These are phyloP conservation scores for Saxicola maurus DNA, from an alignment of 2,797 vertebrate species.

Conservation along the genomic window DNA sequence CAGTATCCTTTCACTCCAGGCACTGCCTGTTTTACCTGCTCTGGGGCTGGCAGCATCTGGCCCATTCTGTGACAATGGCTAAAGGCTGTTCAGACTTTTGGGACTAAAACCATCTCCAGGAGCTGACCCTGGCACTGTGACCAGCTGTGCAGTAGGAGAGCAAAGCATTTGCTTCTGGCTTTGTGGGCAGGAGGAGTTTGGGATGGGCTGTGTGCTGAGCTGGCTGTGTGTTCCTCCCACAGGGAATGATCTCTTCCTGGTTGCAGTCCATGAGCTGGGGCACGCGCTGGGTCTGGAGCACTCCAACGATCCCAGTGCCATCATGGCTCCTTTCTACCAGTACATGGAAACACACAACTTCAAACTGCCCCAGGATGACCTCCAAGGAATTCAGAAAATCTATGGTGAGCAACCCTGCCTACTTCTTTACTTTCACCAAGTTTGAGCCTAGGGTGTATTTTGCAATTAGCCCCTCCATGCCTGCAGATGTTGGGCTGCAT, in stretches of 20 bases:
- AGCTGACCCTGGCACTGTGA: background rate
- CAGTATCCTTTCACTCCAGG: background rate
- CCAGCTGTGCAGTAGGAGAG: background rate
- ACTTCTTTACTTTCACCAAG: background rate
- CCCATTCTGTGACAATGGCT: background rate
- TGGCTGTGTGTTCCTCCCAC: conserved; percentile 18
- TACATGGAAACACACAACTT: conserved; percentile 98
- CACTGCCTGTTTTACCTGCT: background rate
- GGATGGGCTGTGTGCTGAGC: background rate
- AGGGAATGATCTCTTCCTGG: conserved; percentile 96
- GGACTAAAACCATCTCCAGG: background rate
- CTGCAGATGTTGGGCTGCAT: background rate
- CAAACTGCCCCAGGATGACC: conserved; percentile 94
- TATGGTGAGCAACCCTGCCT: conserved; percentile 77
- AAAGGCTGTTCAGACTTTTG: background rate
- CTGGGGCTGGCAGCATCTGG: background rate
- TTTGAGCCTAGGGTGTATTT: background rate
- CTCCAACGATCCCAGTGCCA: conserved; percentile 94
- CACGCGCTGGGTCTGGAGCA: conserved; percentile 93
- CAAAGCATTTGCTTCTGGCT: background rate
- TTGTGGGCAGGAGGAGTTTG: background rate
- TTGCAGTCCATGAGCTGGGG: conserved; percentile 93
- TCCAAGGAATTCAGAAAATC: conserved; percentile 97
- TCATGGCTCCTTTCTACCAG: conserved; percentile 98
- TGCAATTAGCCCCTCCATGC: background rate